Evolutionary conservation across 2,888 invertebrate species (phyloP), one percentile per base, ranked within the genome.

Genomic region (Pristionchus arcanus): DNA sequence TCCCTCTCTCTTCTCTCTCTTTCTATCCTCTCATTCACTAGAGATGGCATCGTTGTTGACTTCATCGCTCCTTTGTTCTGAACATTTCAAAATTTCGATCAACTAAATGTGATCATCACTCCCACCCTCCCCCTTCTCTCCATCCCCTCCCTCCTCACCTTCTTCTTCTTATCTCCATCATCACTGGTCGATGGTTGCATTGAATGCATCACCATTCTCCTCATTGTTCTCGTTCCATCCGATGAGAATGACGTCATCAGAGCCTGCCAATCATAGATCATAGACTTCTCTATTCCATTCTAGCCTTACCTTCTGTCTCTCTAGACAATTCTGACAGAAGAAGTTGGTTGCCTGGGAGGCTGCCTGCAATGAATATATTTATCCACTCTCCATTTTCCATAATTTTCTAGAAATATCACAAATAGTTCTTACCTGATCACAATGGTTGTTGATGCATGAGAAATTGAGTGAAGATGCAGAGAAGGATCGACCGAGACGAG

Each of bases 261-360:
- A 90, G 88, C 77, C 87, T 87, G 28, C 21, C n/a, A 85, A 19
- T 63, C 11, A 63, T 49, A 34, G 16, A 74, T 74, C n/a, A n/a
- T n/a, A n/a, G n/a, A 49, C 42, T 49, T 74, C 28, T 34, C 74
- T 74, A 74, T 77, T 37, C 25, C 16, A 34, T 37, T 37, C 21
- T n/a, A 13, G 21, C 19, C 84, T 84, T 53, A 91, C 92, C 86
- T 94, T 93, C 88, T 95, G 95, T 84, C 91, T 92, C 37, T 92
- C 93, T 84, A 95, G 94, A 89, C 95, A 95, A 49, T 90, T 90
- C 49, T 91, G 91, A 90, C 95, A 95, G 86, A 95, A 92, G 91
- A 95, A 94, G 88, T 95, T 95, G 34, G 94, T 94, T n/a, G 92
- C 91, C 63, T 94, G 94, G 1, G 94, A 93, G 2, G 94, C 94